Conservation (phyloP, 2,113 vertebrate species). For the Bambusicola thoracicus region DNA sequence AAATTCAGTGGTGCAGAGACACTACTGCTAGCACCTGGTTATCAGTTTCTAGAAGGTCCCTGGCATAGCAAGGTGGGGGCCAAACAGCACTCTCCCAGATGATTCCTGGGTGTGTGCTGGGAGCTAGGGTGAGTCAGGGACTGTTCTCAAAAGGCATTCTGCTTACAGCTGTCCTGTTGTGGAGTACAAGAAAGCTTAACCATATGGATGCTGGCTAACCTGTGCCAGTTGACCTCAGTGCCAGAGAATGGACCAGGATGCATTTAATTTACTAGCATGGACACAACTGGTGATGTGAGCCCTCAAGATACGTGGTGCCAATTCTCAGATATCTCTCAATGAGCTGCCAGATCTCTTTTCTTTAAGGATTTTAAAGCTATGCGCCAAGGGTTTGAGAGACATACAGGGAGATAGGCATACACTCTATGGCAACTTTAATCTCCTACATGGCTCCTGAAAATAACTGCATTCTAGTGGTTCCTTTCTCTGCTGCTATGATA, state of each 20-base stretch:
- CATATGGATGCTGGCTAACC: background rate
- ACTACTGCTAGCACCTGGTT: background rate
- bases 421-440: background rate
- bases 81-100: background rate
- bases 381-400: background rate
- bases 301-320: background rate
- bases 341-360: conserved; percentile 11
- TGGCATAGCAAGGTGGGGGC: background rate
- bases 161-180: background rate
- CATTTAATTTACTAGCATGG: background rate
- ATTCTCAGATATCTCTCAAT: background rate
- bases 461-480: background rate
- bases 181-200: background rate
- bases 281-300: background rate
- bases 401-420: background rate
- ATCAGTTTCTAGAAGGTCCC: background rate
- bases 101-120: background rate
- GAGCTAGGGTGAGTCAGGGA: background rate
- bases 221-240: conserved; percentile 4
- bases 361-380: conserved; percentile 39
- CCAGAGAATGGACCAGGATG: background rate
- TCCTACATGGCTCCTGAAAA: conserved; percentile 11
- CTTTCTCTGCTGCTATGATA: background rate
- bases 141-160: background rate
- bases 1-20: background rate